Evolutionary conservation across 2,888 invertebrate species (phyloP), one percentile per base, ranked within the genome.

Genomic region (Lymantria dispar): DNA sequence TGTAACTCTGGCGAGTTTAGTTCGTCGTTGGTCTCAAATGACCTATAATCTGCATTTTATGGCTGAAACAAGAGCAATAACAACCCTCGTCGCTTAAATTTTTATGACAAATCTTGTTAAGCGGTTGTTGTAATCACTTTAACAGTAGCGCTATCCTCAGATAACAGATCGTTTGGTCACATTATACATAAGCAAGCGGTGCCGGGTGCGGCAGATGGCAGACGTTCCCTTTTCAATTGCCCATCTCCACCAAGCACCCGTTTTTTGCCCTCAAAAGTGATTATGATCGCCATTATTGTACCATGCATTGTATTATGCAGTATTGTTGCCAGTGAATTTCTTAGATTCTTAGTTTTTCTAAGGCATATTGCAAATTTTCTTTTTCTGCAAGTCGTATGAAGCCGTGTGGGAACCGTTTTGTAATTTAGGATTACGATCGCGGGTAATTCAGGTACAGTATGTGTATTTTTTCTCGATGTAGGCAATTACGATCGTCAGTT

Each of bases 171-270:
- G 72, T 74, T 73, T 83, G 80, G 81, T 76, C 72, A 69, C 81
- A 76, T 67, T 66, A 68, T 58, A 60, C 64, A 60, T 52, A 55
- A 63, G 65, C 58, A 63, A 60, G 64, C 64, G 63, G 65, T 74
- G 80, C 81, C 85, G 85, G 82, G 73, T 85, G 87, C 76, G 80
- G 74, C 89, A 88, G 88, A 87, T 87, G 87, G 73, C 59, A 75
- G 76, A 68, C 72, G 77, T 73, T 84, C 85, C 86, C 87, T 82
- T 83, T 86, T 82, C 87, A 85, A 87, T 88, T 87, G 87, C 75
- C 83, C 82, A 78, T 84, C 80, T 85, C 68, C 60, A 51, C 69
- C 64, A 67, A 73, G 69, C 74, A 76, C 61, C 76, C 70, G 68
- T 72, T 82, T 85, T 89, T 86, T 72, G 69, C 71, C 70, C 70